Conservation (phyloP, 2,888 invertebrate genomes). For the Entomobrya multifasciata region DNA sequence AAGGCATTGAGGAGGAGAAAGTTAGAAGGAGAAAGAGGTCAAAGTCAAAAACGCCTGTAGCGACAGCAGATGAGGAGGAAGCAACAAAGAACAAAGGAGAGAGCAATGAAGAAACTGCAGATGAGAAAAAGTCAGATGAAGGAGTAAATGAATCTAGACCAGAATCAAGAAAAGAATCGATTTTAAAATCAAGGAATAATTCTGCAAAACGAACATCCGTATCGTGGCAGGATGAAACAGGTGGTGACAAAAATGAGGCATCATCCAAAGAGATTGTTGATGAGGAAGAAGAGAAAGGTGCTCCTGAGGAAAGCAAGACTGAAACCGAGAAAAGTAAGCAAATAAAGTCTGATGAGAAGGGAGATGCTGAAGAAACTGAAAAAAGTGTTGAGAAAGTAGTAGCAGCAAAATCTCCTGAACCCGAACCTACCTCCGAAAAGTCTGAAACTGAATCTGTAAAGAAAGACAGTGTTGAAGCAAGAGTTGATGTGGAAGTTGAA, state of each 20-base stretch:
- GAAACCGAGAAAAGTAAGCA: slow-evolving; percentile 24
- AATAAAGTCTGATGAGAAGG: slow-evolving; percentile 39
- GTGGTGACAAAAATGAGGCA: slow-evolving; percentile 36
- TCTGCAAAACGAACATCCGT: slow-evolving; percentile 71
- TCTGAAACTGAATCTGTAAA: not conserved
- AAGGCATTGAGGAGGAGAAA: slow-evolving; percentile 54
- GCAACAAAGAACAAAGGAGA: no score
- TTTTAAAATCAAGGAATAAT: slow-evolving; percentile 70
- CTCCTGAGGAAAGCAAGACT: slow-evolving; percentile 50
- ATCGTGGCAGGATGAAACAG: slow-evolving; percentile 74
- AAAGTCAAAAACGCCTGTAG: slow-evolving; percentile 56
- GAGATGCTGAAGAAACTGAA: slow-evolving; percentile 9
- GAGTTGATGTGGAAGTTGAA: not conserved
- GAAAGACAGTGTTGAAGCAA: not conserved
- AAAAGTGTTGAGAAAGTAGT: slow-evolving; percentile 34
- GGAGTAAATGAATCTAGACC: slow-evolving; percentile 40
- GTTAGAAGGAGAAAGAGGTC: slow-evolving; percentile 50
- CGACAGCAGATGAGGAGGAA: slow-evolving; percentile 20
- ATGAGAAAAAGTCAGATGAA: slow-evolving; percentile 17
- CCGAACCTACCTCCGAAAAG: not conserved
- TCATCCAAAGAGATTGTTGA: slow-evolving; percentile 55
- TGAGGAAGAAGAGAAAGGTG: slow-evolving; percentile 15
- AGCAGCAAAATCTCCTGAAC: not conserved
- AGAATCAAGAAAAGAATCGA: slow-evolving; percentile 64
- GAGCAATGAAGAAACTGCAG: slow-evolving; percentile 30